Conservation (phyloP, 2,113 vertebrate species). For the Neotragus pygmaeus region DNA sequence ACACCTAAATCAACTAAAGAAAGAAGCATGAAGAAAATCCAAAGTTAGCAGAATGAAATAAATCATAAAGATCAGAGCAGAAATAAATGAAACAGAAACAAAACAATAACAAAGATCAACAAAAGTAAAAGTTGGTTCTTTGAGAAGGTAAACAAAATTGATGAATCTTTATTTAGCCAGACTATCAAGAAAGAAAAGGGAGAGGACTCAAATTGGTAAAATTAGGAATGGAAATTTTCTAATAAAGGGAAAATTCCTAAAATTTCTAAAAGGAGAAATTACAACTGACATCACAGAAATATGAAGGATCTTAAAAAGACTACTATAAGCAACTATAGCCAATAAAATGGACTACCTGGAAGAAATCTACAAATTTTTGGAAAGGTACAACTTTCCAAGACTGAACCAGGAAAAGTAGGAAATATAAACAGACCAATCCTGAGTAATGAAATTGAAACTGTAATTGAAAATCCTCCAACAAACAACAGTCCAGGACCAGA, state of each 20-base stretch:
- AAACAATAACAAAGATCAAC: not conserved
- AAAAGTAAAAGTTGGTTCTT: not conserved
- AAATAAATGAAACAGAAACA: not conserved
- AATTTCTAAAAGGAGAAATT: not conserved
- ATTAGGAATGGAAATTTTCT: not conserved
- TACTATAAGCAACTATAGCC: not conserved
- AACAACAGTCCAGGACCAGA: not conserved
- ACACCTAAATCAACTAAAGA: not conserved
- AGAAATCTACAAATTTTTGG: not conserved
- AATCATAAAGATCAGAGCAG: not conserved
- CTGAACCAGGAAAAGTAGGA: not conserved
- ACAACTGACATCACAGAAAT: not conserved
- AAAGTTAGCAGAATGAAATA: not conserved
- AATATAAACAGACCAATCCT: not conserved
- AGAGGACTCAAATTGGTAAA: not conserved
- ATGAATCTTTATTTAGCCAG: not conserved
- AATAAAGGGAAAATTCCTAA: not conserved
- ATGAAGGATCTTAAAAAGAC: not conserved
- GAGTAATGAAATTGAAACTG: not conserved
- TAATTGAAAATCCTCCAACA: not conserved
- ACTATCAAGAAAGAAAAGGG: not conserved
- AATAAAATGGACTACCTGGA: not conserved
- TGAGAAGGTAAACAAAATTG: not conserved
- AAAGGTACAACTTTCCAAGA: not conserved
- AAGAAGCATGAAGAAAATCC: not conserved